phyloP scores from a whole-genome alignment of 2,113 vertebrate genomes.

The Pitta sordida region DNA sequence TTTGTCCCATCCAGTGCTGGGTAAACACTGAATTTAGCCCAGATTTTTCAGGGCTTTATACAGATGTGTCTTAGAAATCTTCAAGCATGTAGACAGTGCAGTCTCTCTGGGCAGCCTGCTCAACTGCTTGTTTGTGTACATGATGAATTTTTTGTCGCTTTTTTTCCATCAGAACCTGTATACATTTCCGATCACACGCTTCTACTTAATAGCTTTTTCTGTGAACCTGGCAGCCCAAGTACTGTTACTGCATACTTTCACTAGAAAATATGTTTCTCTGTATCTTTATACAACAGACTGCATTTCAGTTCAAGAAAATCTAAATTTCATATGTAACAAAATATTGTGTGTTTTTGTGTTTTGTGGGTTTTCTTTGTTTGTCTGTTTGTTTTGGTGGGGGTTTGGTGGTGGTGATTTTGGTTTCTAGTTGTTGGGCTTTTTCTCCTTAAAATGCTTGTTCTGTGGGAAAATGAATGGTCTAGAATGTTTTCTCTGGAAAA shows the following conservation, averaged over 20 bases:
- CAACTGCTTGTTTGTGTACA: not conserved
- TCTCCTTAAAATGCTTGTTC: not conserved
- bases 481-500: not conserved
- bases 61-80: not conserved
- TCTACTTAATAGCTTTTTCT: not conserved
- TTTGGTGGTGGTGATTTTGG: not conserved
- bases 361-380: not conserved
- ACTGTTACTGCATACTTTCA: not conserved
- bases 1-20: accelerated
- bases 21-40: not conserved
- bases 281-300: not conserved
- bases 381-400: no score
- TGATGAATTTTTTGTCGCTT: not conserved
- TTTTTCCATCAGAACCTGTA: not conserved
- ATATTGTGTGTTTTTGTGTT: not conserved
- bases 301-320: not conserved
- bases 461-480: not conserved
- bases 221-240: not conserved
- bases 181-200: not conserved
- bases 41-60: not conserved
- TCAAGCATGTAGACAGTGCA: not conserved
- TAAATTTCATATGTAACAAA: not conserved
- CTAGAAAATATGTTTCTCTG: not conserved
- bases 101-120: not conserved
- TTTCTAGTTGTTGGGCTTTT: not conserved